Evolutionary conservation across 2,888 invertebrate genomes (phyloP).

Genomic region (Eupithecia centaureata): DNA sequence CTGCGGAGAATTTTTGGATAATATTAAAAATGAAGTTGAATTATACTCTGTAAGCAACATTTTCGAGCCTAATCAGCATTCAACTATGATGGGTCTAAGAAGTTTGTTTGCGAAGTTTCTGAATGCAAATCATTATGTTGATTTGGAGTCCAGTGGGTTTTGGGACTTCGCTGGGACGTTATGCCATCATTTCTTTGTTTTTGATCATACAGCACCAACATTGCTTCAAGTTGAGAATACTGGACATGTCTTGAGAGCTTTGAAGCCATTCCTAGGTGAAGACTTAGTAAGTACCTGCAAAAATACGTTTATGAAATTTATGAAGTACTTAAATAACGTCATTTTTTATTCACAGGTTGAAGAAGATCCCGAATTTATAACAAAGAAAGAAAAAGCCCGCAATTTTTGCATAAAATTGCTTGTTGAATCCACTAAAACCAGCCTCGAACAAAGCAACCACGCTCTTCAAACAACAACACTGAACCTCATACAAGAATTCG

Average conservation of each 20-base stretch:
- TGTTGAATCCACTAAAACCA: conserved; percentile 73
- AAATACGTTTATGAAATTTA: background rate
- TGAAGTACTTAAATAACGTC: background rate
- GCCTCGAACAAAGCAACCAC: conserved; percentile 80
- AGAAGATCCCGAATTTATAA: conserved; percentile 53
- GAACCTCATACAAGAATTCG: conserved; percentile 81
- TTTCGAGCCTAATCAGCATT: conserved; percentile 50
- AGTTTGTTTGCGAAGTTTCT: conserved; percentile 70
- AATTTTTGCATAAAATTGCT: conserved; percentile 69
- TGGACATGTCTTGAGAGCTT: conserved; percentile 58
- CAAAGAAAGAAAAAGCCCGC: conserved; percentile 66
- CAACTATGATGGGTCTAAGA: conserved; percentile 57
- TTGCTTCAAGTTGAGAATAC: conserved; percentile 63
- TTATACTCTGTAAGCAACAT: conserved; percentile 53
- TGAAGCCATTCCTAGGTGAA: conserved; percentile 59
- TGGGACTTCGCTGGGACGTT: conserved; percentile 63
- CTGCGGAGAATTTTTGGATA: conserved; percentile 40
- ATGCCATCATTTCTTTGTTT: conserved; percentile 71
- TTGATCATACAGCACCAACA: conserved; percentile 61
- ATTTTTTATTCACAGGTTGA: conserved; percentile 51
- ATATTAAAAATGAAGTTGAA: conserved; percentile 48
- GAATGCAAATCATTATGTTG: conserved; percentile 62
- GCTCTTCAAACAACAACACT: conserved; percentile 82
- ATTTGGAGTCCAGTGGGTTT: conserved; percentile 58
- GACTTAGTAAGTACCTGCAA: conserved; percentile 31